phyloP scores from a whole-genome alignment of 1,140 invertebrate species.

The Bradysia coprophila region DNA sequence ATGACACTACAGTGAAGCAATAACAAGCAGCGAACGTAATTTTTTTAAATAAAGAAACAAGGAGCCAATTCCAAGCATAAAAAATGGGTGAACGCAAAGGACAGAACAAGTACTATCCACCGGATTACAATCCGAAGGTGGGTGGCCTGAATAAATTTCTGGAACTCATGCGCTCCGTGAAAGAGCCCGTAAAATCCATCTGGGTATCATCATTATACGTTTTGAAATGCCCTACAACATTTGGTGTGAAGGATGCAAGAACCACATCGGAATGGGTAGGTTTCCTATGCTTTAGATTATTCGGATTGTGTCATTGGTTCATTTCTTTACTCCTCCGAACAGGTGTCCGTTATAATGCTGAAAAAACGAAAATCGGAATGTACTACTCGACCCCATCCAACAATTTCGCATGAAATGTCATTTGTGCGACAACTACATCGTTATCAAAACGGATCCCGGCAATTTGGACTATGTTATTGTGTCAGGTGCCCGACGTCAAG shows the following conservation, averaged over 20 bases:
- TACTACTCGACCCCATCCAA: constrained; percentile 96
- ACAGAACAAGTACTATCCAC: constrained; percentile 95
- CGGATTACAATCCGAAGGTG: constrained; percentile 83
- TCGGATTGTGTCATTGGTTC: too few relatives aligned
- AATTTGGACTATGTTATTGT: constrained; percentile 96
- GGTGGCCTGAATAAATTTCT: constrained; percentile 84
- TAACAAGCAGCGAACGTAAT: too few relatives aligned
- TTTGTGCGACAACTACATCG: constrained; percentile 93
- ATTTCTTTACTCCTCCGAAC: too few relatives aligned
- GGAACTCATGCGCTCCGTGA: constrained; percentile 90
- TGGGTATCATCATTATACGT: constrained; percentile 94
- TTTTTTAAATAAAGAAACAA: too few relatives aligned
- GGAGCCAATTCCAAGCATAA: too few relatives aligned
- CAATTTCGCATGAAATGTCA: constrained; percentile 99
- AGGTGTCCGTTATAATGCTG: constrained; percentile 93
- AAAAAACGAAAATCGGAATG: constrained; percentile 97
- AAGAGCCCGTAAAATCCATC: constrained; percentile 79
- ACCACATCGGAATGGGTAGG: constrained; percentile 99
- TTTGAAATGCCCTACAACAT: constrained; percentile 99
- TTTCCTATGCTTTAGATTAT: too few relatives aligned
- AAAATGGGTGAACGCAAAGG: constrained; percentile 96
- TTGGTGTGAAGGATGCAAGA: constrained; percentile 95
- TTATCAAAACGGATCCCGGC: constrained; percentile 96
- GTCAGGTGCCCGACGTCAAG: constrained; percentile 85
- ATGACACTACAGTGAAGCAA: too few relatives aligned